Base-by-base conservation (phyloP, 2,113 vertebrate species). In the Oenanthe melanoleuca region DNA sequence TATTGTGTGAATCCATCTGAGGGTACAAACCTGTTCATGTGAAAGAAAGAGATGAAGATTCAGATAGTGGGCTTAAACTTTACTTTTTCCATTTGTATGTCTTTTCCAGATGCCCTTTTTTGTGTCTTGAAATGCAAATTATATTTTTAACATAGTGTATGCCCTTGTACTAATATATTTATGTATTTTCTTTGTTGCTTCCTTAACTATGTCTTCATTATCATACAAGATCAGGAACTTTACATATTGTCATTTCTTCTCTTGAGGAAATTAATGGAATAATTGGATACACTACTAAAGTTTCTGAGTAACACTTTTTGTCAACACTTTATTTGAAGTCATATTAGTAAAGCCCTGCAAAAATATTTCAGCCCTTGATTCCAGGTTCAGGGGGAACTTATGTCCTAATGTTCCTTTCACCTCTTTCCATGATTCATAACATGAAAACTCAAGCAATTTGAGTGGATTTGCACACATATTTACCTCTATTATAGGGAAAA, bases 71-170 rank as follows among this genome's bases (percentile, higher is more conserved):
- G 9, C 8, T 50, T 82, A 49, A 59, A 60, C 4, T 74, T 49
- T 33, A 42, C 9, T 50, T 74, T 56, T 57, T 17, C 11, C 7
- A 59, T 21, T 7, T 55, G 3, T 34, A 0, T 64, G 8, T 44
- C 11, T 71, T 74, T 23, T 80, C 18, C 18, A 73, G 24, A 20
- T 47, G 15, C 7, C 12, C 1, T 57, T 24, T 79, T 69, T 24
- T 69, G 10, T 40, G 21, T 14, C 34, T 85, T 79, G 61, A 79
- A 65, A 33, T 40, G 21, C 2, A 67, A 73, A 53, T 23, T 34
- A 5, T 21, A 2, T 9, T 4, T 47, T 61, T 4, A 25, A 56
- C 3, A 1, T 18, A 17, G 1, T 11, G 2, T 22, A 12, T 71
- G 12, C 26, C 5, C 7, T 69, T 65, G 8, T 40, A 47, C 5